Conservation (phyloP, 2,888 invertebrate genomes). For the Xestia xanthographa region DNA sequence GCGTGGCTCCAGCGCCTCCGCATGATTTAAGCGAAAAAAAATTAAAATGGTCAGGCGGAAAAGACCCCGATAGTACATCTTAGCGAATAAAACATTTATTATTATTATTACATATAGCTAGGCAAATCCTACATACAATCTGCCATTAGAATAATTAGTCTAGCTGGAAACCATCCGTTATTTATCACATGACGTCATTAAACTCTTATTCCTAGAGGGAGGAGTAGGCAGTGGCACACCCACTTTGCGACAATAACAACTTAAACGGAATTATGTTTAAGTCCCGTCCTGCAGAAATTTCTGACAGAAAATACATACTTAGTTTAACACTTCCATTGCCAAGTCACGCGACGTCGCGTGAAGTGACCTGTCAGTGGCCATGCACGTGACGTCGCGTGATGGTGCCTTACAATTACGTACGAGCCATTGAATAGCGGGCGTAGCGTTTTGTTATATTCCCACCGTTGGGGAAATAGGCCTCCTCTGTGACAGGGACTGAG, state of each 20-base stretch:
- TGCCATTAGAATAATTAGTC: neutral
- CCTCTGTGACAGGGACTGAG: neutral
- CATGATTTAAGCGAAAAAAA: too few species aligned
- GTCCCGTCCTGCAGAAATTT: neutral
- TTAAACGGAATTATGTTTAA: neutral
- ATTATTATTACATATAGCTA: neutral
- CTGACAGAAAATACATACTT: neutral
- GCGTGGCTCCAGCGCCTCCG: too few species aligned
- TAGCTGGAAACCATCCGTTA: neutral
- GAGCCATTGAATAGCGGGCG: too few species aligned
- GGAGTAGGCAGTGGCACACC: neutral
- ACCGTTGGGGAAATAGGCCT: neutral
- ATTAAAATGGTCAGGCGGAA: too few species aligned
- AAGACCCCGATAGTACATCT: too few species aligned
- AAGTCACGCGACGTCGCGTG: too few species aligned
- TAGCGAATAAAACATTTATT: too few species aligned
- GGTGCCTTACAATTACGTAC: too few species aligned
- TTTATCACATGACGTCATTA: neutral
- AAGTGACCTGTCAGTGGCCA: too few species aligned
- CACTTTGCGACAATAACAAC: neutral
- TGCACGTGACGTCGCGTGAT: too few species aligned
- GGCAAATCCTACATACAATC: neutral
- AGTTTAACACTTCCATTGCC: too few species aligned
- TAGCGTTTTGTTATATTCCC: neutral
- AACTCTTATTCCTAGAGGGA: neutral